These are phyloP conservation scores for Lasioglossum malachurum DNA, from an alignment of 2,888 invertebrate genomes.

Conservation along the genomic window DNA sequence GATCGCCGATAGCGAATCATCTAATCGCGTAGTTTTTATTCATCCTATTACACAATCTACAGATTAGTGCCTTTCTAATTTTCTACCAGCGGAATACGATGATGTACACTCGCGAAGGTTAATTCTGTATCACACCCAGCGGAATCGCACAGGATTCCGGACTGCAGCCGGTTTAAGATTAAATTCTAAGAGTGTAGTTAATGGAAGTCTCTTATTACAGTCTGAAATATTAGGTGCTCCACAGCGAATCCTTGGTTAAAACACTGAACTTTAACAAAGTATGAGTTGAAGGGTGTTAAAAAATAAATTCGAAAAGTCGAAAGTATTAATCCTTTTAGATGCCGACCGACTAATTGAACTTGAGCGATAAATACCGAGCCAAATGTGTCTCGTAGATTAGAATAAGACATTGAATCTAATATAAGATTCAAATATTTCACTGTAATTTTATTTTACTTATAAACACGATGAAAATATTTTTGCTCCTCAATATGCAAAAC, in stretches of 20 bases:
- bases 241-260: not conserved
- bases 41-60: not conserved
- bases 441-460: not conserved
- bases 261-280: too few species aligned
- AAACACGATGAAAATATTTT: not conserved
- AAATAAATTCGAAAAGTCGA: not conserved
- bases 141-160: not conserved
- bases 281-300: not conserved
- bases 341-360: not conserved
- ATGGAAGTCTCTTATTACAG: not conserved
- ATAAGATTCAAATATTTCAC: not conserved
- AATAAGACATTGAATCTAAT: not conserved
- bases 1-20: not conserved
- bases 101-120: not conserved
- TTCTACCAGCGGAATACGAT: not conserved
- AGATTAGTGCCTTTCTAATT: constrained; percentile 9
- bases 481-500: not conserved
- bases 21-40: not conserved
- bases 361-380: not conserved
- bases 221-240: not conserved
- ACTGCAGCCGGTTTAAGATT: not conserved
- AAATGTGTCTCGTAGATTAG: not conserved
- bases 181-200: not conserved
- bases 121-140: not conserved
- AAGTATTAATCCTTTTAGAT: not conserved